Percentiles rank a stretch among this genome's conserved stretches.
phyloP scores from a whole-genome alignment of 2,797 vertebrate genomes.

The Cossypha niveicapilla region DNA sequence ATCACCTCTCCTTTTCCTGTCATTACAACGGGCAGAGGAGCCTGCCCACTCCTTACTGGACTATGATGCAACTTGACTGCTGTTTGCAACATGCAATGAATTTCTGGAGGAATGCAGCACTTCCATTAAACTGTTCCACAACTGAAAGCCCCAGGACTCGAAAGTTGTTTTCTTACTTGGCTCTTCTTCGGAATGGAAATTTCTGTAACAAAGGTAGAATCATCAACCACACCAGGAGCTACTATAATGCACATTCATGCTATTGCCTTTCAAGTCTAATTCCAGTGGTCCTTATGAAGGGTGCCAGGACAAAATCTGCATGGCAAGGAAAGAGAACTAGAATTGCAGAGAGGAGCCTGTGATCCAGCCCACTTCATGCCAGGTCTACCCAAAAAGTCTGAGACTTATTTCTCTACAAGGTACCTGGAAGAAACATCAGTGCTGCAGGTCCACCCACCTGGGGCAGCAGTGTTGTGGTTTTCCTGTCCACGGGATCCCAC shows the following conservation, averaged over 20 bases:
- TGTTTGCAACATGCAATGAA: not conserved
- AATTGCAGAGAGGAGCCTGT: not conserved
- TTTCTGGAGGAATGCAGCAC: not conserved
- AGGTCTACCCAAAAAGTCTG: not conserved
- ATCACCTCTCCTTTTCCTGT: not conserved
- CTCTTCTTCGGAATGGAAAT: not conserved
- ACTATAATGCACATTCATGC: not conserved
- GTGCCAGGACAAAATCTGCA: not conserved
- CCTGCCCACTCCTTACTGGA: not conserved
- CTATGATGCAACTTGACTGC: not conserved
- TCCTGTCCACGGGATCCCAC: not conserved
- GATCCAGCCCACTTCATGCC: not conserved
- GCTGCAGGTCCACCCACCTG: not conserved
- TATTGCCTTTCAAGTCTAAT: not conserved
- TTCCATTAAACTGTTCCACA: not conserved
- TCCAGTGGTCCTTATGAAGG: fast-evolving
- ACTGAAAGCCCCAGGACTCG: not conserved
- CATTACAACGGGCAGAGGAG: not conserved
- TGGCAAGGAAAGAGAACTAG: not conserved
- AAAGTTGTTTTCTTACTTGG: not conserved
- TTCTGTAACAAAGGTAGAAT: not conserved
- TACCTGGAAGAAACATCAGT: not conserved
- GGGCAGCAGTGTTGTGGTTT: not conserved
- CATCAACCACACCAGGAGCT: not conserved
- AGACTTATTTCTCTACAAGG: not conserved